Evolutionary conservation across 2,113 vertebrate species (phyloP), one percentile per base, ranked within the genome.

Genomic region (Hassar affinis): DNA sequence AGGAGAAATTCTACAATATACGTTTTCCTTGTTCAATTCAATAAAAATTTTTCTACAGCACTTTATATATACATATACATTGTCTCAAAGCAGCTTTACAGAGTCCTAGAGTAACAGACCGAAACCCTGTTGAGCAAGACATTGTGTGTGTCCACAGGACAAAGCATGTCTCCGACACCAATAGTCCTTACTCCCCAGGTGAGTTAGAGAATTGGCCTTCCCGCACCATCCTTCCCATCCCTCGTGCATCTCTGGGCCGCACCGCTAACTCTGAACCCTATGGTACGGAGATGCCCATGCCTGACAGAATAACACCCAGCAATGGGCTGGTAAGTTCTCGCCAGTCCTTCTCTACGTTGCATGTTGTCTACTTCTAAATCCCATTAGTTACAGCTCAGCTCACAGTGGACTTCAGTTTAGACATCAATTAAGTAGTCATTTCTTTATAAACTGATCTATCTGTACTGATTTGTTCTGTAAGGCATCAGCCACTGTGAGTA

Each of bases 281-380:
- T 5, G 18, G 12, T 93, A 22, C 30, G 1, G 94, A 94, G 86
- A 90, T 94, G 94, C 84, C 85, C 18, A 89, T 92, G 71, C 91
- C 78, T 20, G 82, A 81, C 74, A 82, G 82, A 71, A 89, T 86
- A 51, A 68, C 5, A 35, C 80, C 90, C 22, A 88, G 42, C 83
- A 95, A 95, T 0, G 92, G 93, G 77, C 4, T 79, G 88, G 94
- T 95, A 88, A 92, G 92, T 91, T 51, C 6, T n/a, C 30, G 14
- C 8, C 14, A 17, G 17, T 35, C 33, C n/a, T 25, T 45, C n/a
- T 59, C 27, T 76, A 33, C 69, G 6, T 49, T 30, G 2, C 74
- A 33, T 52, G 10, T 11, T 47, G 4, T 17, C 15, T 15, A 47
- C 49, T 62, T 45, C 61, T 25, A 33, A 33, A 64, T 30, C 30